Base-by-base conservation (phyloP, 2,797 vertebrate genomes). In the Podarcis lilfordi region DNA sequence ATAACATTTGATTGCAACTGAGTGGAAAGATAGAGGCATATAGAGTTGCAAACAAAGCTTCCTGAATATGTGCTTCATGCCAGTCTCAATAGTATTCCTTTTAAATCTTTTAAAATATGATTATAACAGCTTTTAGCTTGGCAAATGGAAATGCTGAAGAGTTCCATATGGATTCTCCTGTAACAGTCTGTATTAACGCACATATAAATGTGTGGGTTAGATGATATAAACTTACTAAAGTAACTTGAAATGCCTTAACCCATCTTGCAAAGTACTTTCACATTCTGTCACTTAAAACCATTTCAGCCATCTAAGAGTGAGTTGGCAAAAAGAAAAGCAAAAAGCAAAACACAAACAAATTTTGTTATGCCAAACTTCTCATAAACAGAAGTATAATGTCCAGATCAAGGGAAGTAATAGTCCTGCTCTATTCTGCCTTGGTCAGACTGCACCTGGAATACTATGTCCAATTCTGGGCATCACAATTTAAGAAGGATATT, bases 41-140 rank as follows among this genome's bases (percentile, higher is more conserved):
- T 10, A 5, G 0, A 1, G 40, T n/a, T 0, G 81, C 2, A 76
- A 86, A 78, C 86, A 85, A 69, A n/a, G 35, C 5, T 50, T 69
- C 68, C 50, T 76, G 17, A 82, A 91, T 90, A 78, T 35, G 82
- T 2, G 0, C 15, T n/a, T 78, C 71, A 84, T 43, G 0, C 6
- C 80, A 82, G 45, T 80, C 23, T 37, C 76, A 3, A 50, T 5
- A 88, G 1, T 1, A 72, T 89, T 79, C 32, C n/a, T 85, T 84
- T 88, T 84, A 78, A 87, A 87, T 3, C 15, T 1, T 78, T 92
- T 80, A 89, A 29, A 87, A 86, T 0, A 45, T 88, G 1, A 23
- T 84, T 69, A 64, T 7, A 82, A 68, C 69, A 85, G 76, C 4
- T 82, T 71, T 50, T 50, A 37, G 66, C 29, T 15, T 86, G 32